These are phyloP conservation scores for Atrichornis clamosus DNA, from an alignment of 2,113 vertebrate species.

Conservation along the genomic window DNA sequence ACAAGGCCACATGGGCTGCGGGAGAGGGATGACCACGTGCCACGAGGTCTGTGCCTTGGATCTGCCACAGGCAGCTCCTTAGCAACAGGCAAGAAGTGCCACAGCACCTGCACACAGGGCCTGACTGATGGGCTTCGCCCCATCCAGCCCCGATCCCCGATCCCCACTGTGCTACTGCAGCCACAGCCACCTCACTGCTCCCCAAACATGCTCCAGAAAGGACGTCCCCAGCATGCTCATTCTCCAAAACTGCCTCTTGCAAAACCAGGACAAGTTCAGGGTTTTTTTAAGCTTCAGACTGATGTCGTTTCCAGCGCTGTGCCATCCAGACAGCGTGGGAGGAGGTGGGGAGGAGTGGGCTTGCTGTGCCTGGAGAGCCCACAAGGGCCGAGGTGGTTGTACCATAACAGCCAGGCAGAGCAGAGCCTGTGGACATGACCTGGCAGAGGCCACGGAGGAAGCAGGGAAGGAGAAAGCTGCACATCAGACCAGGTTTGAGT, in stretches of 20 bases:
- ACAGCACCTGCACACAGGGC: neutral
- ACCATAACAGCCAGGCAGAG: neutral
- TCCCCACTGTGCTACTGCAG: neutral
- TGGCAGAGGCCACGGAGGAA: neutral
- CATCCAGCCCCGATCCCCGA: fast-evolving
- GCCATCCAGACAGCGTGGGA: neutral
- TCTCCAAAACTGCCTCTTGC: neutral
- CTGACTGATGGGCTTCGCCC: neutral
- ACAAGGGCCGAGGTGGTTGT: neutral
- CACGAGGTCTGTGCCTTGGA: neutral
- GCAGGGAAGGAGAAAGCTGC: neutral
- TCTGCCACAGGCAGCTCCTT: neutral
- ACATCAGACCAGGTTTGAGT: neutral
- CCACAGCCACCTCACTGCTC: neutral
- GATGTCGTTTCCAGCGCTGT: neutral
- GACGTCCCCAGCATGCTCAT: no score
- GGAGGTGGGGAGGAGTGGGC: neutral
- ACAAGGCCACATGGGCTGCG: neutral
- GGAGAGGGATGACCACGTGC: neutral
- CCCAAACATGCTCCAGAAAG: neutral
- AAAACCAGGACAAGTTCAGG: neutral
- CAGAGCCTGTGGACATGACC: neutral
- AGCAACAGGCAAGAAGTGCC: neutral
- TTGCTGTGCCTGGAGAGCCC: neutral
- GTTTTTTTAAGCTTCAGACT: neutral